Base-by-base conservation (phyloP, 2,113 vertebrate genomes). In the Speoplatyrhinus poulsoni region DNA sequence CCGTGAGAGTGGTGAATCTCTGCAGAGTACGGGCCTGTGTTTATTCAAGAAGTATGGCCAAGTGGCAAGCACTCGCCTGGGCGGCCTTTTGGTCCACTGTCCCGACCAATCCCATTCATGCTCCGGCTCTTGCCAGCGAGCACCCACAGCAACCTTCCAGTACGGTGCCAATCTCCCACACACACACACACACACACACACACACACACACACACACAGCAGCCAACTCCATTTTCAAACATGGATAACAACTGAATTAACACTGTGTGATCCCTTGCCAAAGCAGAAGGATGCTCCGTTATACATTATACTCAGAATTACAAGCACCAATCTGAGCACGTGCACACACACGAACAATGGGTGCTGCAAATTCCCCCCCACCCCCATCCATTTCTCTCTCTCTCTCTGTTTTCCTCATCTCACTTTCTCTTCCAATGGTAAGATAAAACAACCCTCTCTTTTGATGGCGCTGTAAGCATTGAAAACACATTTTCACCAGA, bases 221-320 rank as follows among this genome's bases (percentile, higher is more conserved):
- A 74, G 81, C 82, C 89, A 85, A 84, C 77, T 82, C 79, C 76
- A 79, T 85, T 89, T 85, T 88, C 85, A 87, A 89, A 89, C 81
- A 88, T 46, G 87, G 87, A 88, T 87, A 89, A 89, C 85, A 89
- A 87, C 82, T 85, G 85, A 88, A 87, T 89, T 87, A 87, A 85
- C 75, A 86, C 76, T 82, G 67, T 89, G 82, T 90, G 85, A 87
- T 88, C 82, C 47, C 73, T 49, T 87, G 87, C 84, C 87, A 89
- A 83, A 80, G 80, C 86, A 88, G 80, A 79, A 83, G 82, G 83
- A 85, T 82, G 79, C 72, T 74, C 58, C 82, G 77, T 87, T 83
- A 71, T 80, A 78, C 67, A 81, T 80, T 82, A 36, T 10, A 33
- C 36, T 60, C 36, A 16, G 11, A 60, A 16, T 12, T 16, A 64